phyloP scores from a whole-genome alignment of 2,888 invertebrate genomes.

The Argyresthia goedartella region DNA sequence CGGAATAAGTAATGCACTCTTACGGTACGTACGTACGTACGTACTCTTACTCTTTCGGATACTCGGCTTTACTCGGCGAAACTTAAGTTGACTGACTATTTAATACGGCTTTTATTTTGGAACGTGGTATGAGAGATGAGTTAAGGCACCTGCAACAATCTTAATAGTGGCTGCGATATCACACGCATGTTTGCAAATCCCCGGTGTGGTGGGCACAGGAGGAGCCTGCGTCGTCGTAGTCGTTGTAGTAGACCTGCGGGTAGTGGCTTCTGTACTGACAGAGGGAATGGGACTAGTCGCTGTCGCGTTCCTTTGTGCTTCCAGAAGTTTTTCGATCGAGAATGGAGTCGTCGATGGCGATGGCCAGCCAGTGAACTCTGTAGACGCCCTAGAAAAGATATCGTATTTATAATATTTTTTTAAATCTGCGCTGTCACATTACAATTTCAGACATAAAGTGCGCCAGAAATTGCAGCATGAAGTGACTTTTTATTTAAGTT shows the following conservation, averaged over 20 bases:
- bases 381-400: slow-evolving; percentile 75
- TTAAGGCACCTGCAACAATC: slow-evolving; percentile 82
- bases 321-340: slow-evolving; percentile 84
- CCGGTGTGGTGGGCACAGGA: slow-evolving; percentile 83
- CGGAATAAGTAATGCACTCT: no score
- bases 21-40: no score
- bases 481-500: no score
- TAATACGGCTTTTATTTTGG: neutral
- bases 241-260: slow-evolving; percentile 64
- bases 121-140: slow-evolving; percentile 4
- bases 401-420: neutral
- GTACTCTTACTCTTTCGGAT: no score
- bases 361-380: slow-evolving; percentile 93
- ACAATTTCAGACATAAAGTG: no score
- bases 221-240: slow-evolving; percentile 78
- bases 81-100: no score
- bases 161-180: slow-evolving; percentile 90
- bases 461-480: no score
- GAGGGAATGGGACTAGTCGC: slow-evolving; percentile 65
- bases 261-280: slow-evolving; percentile 58
- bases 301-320: slow-evolving; percentile 74
- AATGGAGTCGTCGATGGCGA: slow-evolving; percentile 89
- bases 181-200: slow-evolving; percentile 82
- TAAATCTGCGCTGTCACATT: no score
- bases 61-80: no score